Conservation (phyloP, 2,797 vertebrate genomes). For the Lacerta viridis region DNA sequence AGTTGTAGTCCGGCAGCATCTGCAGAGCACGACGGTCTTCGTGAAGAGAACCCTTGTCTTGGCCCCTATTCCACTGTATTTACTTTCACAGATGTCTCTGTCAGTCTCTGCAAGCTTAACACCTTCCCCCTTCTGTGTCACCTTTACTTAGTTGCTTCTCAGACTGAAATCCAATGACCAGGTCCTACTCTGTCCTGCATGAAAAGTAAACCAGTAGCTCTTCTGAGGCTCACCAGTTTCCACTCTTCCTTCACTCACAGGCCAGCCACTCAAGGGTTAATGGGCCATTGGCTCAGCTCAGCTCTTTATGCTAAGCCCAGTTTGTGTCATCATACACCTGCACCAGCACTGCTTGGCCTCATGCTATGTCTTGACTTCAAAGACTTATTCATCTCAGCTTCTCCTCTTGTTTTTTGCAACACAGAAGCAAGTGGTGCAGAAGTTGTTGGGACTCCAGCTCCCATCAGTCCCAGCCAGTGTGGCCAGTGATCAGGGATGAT, state of each 20-base stretch:
- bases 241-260: background rate
- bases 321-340: background rate
- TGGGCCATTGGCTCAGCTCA: background rate
- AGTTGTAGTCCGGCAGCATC: background rate
- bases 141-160: background rate
- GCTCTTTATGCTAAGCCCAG: background rate
- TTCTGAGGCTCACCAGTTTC: background rate
- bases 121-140: background rate
- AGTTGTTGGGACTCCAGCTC: background rate
- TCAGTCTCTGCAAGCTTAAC: background rate
- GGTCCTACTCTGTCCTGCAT: background rate
- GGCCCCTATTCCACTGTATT: background rate
- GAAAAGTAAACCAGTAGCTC: slow-evolving; percentile 1
- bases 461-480: background rate
- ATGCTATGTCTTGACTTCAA: background rate
- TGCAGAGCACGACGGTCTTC: background rate
- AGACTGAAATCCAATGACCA: background rate
- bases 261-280: background rate
- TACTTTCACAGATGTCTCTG: background rate
- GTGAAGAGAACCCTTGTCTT: background rate
- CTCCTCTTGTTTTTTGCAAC: background rate
- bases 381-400: background rate
- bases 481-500: background rate
- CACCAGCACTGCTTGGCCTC: background rate
- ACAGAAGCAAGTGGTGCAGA: background rate